Percentiles rank a stretch among this genome's conserved stretches.
These are phyloP conservation scores for Aurelia aurita complex sp. Pacific DNA, from an alignment of 30 jellyfish, hydroid and myxozoan species.

Conservation along the genomic window DNA sequence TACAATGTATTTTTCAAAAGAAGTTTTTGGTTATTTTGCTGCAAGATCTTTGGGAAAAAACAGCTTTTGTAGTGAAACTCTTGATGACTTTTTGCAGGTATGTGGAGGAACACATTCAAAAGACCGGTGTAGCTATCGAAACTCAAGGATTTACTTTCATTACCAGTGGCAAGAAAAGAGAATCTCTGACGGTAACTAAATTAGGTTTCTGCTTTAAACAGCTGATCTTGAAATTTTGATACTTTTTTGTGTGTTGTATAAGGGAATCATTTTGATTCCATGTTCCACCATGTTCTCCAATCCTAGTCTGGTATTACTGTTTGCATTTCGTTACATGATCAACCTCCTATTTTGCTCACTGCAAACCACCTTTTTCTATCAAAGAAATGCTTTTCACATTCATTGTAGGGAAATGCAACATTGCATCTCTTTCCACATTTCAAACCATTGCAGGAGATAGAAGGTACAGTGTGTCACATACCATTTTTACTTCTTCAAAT, in stretches of 20 bases:
- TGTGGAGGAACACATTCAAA: conserved; percentile 96
- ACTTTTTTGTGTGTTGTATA: too few relatives aligned
- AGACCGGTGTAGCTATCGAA: conserved; percentile 98
- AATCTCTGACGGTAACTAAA: conserved; percentile 80
- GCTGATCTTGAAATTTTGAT: too few relatives aligned
- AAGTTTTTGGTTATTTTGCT: too few relatives aligned
- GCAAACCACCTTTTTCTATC: too few relatives aligned
- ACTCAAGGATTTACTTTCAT: conserved; percentile 96
- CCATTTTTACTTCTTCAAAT: neutral
- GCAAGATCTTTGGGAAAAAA: too few relatives aligned
- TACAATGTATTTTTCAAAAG: too few relatives aligned
- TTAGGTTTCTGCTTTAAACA: too few relatives aligned
- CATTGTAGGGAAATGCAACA: conserved; percentile 95
- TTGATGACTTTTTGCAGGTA: conserved; percentile 57
- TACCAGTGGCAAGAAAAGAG: conserved; percentile 97
- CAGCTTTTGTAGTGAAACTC: neutral
- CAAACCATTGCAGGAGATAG: conserved; percentile 88
- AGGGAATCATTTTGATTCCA: too few relatives aligned
- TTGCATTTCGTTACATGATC: too few relatives aligned
- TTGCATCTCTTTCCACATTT: conserved; percentile 91
- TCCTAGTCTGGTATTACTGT: too few relatives aligned
- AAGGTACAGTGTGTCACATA: conserved; percentile 55
- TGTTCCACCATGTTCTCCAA: too few relatives aligned
- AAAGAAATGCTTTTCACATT: neutral
- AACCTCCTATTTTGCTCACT: too few relatives aligned